phyloP scores from a whole-genome alignment of 2,888 invertebrate genomes.

The Agrotis ipsilon region DNA sequence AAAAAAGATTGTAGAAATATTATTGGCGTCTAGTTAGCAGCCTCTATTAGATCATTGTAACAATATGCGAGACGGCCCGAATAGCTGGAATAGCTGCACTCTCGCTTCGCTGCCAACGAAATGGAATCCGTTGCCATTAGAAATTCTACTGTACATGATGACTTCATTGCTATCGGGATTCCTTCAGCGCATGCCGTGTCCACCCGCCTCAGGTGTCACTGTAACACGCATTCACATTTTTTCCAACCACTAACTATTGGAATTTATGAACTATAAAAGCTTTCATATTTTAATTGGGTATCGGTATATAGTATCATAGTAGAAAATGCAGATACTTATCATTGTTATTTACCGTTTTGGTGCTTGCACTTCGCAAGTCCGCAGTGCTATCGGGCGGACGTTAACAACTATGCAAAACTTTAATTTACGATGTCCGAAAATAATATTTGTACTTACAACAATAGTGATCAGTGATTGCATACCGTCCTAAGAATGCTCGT shows the following conservation, averaged over 20 bases:
- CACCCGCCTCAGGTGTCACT: constrained; percentile 69
- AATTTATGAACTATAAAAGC: constrained; percentile 64
- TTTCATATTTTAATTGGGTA: constrained; percentile 59
- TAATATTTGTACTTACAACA: constrained; percentile 79
- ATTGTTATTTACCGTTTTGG: constrained; percentile 44
- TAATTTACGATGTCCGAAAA: constrained; percentile 73
- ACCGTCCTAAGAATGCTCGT: constrained; percentile 83
- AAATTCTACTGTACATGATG: constrained; percentile 87
- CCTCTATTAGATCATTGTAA: constrained; percentile 74
- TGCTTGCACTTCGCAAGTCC: constrained; percentile 30
- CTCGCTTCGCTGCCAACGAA: constrained; percentile 89
- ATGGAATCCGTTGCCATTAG: constrained; percentile 89
- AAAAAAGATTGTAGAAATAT: constrained; percentile 44
- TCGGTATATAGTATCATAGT: constrained; percentile 14
- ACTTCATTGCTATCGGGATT: constrained; percentile 86
- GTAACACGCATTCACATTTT: constrained; percentile 75
- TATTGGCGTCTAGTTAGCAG: constrained; percentile 53
- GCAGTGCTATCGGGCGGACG: constrained; percentile 33
- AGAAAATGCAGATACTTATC: constrained; percentile 36
- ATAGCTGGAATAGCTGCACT: constrained; percentile 85
- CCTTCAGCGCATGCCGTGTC: constrained; percentile 76
- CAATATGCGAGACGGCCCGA: constrained; percentile 81
- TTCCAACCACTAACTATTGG: constrained; percentile 66
- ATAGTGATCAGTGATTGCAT: constrained; percentile 84
- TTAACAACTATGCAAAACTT: constrained; percentile 60